phyloP scores from a whole-genome alignment of 2,797 vertebrate genomes.

The Ptychobarbus kaznakovi region DNA sequence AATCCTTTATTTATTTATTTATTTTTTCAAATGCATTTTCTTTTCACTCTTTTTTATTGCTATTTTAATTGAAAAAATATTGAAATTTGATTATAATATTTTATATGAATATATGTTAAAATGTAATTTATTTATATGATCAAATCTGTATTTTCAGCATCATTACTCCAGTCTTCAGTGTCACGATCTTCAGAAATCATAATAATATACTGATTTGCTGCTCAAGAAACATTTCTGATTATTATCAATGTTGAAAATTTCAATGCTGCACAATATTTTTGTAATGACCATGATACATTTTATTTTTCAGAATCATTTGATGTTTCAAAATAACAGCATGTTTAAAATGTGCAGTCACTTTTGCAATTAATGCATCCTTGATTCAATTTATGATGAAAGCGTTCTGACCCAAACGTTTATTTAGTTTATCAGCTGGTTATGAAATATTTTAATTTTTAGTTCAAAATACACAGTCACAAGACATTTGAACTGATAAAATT shows the following conservation, averaged over 20 bases:
- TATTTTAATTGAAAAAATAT: neutral
- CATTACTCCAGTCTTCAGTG: neutral
- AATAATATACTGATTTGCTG: neutral
- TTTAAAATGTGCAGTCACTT: too few species aligned
- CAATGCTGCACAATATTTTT: neutral
- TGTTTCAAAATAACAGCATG: neutral
- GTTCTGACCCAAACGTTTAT: neutral
- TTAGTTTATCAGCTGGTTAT: neutral
- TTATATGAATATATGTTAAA: neutral
- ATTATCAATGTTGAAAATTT: neutral
- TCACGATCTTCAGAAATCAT: constrained; percentile 3
- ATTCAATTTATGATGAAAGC: too few species aligned
- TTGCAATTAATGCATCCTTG: neutral
- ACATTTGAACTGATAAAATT: neutral
- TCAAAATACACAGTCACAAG: neutral
- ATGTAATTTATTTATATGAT: neutral
- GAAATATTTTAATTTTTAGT: too few species aligned
- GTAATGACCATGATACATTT: neutral
- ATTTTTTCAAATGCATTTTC: neutral
- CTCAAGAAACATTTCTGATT: neutral
- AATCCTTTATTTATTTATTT: neutral
- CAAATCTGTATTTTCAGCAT: neutral
- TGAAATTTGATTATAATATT: too few species aligned
- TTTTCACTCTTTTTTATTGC: neutral
- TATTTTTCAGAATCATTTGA: neutral